phyloP scores from a whole-genome alignment of 2,888 invertebrate species.

The Ophioninae sp. region DNA sequence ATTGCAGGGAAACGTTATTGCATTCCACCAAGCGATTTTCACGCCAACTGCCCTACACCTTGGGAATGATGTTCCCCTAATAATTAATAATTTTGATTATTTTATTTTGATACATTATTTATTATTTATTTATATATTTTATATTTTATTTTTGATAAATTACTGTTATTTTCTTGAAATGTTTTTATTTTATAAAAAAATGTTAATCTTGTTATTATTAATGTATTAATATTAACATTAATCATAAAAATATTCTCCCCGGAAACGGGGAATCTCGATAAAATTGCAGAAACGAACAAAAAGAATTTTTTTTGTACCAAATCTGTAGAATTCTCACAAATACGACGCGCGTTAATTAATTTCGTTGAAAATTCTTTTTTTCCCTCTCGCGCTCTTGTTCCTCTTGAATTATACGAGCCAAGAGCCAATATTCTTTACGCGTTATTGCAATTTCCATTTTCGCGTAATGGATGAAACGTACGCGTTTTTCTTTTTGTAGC shows the following conservation, averaged over 20 bases:
- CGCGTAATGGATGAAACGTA: not conserved
- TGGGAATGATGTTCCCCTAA: not conserved
- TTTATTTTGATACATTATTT: not conserved
- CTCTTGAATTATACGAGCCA: not conserved
- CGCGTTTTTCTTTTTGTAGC: not conserved
- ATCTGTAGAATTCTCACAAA: not conserved
- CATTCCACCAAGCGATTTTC: too few relatives aligned
- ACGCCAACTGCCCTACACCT: too few relatives aligned
- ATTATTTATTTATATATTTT: not conserved
- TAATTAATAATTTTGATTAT: not conserved
- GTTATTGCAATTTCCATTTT: not conserved
- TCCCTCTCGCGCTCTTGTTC: not conserved
- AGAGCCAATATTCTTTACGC: not conserved
- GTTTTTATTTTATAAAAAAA: too few relatives aligned
- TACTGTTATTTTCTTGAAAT: too few relatives aligned
- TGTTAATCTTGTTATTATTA: too few relatives aligned
- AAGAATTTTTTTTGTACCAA: not conserved
- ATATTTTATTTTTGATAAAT: too few relatives aligned
- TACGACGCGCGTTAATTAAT: not conserved
- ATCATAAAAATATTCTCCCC: not conserved
- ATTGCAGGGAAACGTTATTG: too few relatives aligned
- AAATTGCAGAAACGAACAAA: not conserved
- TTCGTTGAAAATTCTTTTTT: not conserved
- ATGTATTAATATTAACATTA: too few relatives aligned
- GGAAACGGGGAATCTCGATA: not conserved